Evolutionary conservation across 2,797 vertebrate species (phyloP).

Genomic region (Natrix natrix): DNA sequence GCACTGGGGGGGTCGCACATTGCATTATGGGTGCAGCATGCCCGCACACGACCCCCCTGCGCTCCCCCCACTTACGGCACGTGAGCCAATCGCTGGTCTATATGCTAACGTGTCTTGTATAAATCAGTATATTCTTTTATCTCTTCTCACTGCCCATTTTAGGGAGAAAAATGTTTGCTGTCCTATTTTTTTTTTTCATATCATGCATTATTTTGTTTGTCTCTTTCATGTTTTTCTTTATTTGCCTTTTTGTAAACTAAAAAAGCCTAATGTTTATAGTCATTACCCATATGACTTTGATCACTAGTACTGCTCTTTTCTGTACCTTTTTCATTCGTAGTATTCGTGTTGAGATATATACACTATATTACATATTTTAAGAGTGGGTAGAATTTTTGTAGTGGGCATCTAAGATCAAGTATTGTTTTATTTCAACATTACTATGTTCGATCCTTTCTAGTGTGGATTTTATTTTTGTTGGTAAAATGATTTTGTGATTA

Average conservation of each 20-base stretch:
- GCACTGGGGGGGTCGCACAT: too few species aligned
- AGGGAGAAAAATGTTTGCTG: not conserved
- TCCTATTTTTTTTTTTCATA: not conserved
- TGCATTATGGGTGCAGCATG: too few species aligned
- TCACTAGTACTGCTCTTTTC: not conserved
- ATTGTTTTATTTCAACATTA: not conserved
- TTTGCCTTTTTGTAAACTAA: not conserved
- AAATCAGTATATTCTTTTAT: not conserved
- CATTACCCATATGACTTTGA: not conserved
- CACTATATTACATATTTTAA: not conserved
- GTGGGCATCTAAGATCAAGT: not conserved
- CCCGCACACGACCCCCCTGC: too few species aligned
- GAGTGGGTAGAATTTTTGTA: not conserved
- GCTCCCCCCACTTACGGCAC: too few species aligned
- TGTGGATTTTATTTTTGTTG: not conserved
- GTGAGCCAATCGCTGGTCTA: not conserved
- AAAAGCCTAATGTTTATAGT: not conserved
- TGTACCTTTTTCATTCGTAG: not conserved
- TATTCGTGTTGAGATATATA: not conserved
- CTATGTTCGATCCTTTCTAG: not conserved
- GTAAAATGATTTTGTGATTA: not conserved
- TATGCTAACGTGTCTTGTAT: not conserved
- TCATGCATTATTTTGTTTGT: not conserved
- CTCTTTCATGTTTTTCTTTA: not conserved
- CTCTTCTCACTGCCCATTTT: not conserved